phyloP scores from a whole-genome alignment of 2,113 vertebrate species.

The Leptocoma aspasia region DNA sequence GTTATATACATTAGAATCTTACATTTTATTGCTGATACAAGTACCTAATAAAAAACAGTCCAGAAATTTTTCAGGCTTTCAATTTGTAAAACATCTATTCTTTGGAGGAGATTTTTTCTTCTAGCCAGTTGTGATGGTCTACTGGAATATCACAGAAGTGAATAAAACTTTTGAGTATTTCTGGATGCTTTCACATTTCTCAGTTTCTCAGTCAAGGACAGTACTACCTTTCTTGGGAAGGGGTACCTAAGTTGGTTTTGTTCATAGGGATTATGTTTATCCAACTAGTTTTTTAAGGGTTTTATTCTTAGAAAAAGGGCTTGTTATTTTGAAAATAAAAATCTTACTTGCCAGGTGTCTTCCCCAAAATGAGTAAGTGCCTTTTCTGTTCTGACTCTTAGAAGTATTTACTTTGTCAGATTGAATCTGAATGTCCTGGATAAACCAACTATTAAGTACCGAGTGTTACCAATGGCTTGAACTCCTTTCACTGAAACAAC shows the following conservation, averaged over 20 bases:
- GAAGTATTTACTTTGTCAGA: slow-evolving; percentile 56
- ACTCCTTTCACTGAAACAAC: slow-evolving; percentile 23
- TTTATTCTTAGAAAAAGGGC: slow-evolving; percentile 62
- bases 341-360: slow-evolving; percentile 45
- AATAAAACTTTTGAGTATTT: not conserved
- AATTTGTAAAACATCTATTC: not conserved
- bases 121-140: not conserved
- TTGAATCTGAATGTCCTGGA: slow-evolving; percentile 41
- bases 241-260: not conserved
- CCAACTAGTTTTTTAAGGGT: not conserved
- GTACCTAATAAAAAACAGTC: slow-evolving; percentile 6
- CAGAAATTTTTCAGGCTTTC: slow-evolving; percentile 13
- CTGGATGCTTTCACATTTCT: not conserved
- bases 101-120: not conserved
- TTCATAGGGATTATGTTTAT: slow-evolving; percentile 15
- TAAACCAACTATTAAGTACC: not conserved
- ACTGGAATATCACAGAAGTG: not conserved
- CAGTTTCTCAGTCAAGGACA: not conserved
- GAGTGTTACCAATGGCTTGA: slow-evolving; percentile 28
- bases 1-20: not conserved
- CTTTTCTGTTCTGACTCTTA: slow-evolving; percentile 65
- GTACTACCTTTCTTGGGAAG: not conserved
- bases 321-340: slow-evolving; percentile 52
- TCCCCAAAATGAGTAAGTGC: slow-evolving; percentile 65
- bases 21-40: not conserved